Evolutionary conservation across 2,113 vertebrate genomes (phyloP), one percentile per base, ranked within the genome.

Genomic region (Poeciliopsis occidentalis): DNA sequence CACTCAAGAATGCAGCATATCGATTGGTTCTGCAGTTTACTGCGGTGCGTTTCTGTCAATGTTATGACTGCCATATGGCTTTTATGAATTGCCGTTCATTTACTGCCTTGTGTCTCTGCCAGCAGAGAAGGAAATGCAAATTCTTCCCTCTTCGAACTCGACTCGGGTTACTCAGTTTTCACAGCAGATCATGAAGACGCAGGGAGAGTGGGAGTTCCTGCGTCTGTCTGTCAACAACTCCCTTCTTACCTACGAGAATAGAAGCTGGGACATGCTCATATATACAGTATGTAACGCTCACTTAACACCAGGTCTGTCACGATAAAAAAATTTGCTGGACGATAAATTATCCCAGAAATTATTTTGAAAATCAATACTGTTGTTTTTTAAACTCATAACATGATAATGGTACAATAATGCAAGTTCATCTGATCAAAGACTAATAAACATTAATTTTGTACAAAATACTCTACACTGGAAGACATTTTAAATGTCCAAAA

Each of bases 121-220:
- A 34, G 12, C 79, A 94, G 93, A 67, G 0, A 13, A 78, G 0
- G 80, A 92, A 47, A 3, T 93, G 0, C 61, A 12, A 0, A 29
- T 93, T 24, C 0, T 71, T 32, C 81, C 93, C 5, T 81, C 24
- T 66, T 90, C 86, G 60, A 91, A 93, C 86, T 88, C 92, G 0
- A 87, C 91, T 11, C 90, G 89, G 29, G 76, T 79, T 27, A 94
- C 89, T 0, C 79, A 92, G 77, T 91, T 83, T 69, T 88, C 90
- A 26, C 39, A 60, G 24, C 72, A 91, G 66, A 0, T 91, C 44
- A 73, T 93, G 39, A 63, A 37, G 75, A 71, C 79, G 8, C 91
- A 92, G 76, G 92, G 93, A 22, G 92, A 93, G 67, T 94, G 92
- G 92, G 90, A 92, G 51, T 94, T 94, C 60, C 78, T 92, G 29